phyloP scores from a whole-genome alignment of 2,888 invertebrate species.

The Hirtodrosophila trivittata region DNA sequence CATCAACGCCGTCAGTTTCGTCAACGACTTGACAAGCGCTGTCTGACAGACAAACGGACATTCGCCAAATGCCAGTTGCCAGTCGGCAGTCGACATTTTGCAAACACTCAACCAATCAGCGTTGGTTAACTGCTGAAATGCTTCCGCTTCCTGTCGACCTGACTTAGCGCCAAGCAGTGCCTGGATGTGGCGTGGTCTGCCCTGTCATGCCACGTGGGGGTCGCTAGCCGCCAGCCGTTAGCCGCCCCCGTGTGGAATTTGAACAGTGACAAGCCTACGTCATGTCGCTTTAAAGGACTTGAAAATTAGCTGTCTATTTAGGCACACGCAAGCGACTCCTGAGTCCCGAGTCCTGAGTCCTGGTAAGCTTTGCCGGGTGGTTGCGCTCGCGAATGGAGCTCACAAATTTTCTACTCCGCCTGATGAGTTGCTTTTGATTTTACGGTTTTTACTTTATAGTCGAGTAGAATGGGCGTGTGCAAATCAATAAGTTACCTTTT shows the following conservation, averaged over 20 bases:
- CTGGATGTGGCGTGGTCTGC: too few species aligned
- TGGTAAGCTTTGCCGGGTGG: not conserved
- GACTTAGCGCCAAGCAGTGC: conserved; percentile 31
- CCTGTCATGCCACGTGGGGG: too few species aligned
- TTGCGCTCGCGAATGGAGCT: conserved; percentile 4
- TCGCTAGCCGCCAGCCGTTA: not conserved
- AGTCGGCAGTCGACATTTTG: conserved; percentile 8
- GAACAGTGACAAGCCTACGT: conserved; percentile 57
- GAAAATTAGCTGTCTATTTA: conserved; percentile 79
- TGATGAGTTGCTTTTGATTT: conserved; percentile 57
- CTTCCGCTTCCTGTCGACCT: conserved; percentile 71
- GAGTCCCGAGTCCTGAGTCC: too few species aligned
- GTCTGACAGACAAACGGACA: conserved; percentile 27
- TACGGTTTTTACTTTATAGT: conserved; percentile 40
- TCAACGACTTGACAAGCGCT: conserved; percentile 38
- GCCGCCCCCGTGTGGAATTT: not conserved
- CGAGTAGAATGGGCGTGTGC: conserved; percentile 48
- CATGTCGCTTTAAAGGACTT: conserved; percentile 68
- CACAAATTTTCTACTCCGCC: conserved; percentile 10
- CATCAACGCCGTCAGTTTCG: conserved; percentile 65
- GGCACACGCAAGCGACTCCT: too few species aligned
- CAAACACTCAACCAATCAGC: conserved; percentile 77
- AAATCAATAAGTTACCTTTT: conserved; percentile 73
- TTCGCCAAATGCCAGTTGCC: not conserved
- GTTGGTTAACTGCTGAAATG: conserved; percentile 77